Base-by-base conservation (phyloP, 1,140 invertebrate genomes). In the Pomphorhynchus laevis region DNA sequence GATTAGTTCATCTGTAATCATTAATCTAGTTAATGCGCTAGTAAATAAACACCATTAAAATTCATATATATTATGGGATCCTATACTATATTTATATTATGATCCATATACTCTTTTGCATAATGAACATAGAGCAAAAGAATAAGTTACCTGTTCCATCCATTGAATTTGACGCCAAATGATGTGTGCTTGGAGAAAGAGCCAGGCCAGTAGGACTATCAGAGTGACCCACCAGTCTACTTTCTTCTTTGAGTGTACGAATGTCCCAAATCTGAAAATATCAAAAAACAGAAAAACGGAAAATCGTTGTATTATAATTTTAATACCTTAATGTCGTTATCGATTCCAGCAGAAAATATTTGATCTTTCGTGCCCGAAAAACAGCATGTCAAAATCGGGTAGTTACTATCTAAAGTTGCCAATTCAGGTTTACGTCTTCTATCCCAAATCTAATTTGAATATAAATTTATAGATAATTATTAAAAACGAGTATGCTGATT, bases 281-380 rank as follows among this genome's bases (percentile, higher is more conserved):
- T 18, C 9, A 39, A 16, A 2, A 1, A 31, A 39, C n/a, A 31
- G 5, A 11, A n/a, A 29, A n/a, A 16, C n/a, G n/a, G n/a, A n/a
- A n/a, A n/a, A n/a, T n/a, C n/a, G n/a, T n/a, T n/a, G n/a, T n/a
- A n/a, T n/a, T n/a, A n/a, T n/a, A n/a, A 33, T 46, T 38, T 48
- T 48, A n/a, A n/a, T n/a, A 67, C 72, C 65, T 93, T 93, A 4
- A 95, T 68, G 41, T 84, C 72, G 59, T 98, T 98, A 54, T 98
- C 89, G 35, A 98, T 75, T 4, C 89, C 86, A 27, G 71, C 79
- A 34, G 71, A 70, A 62, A 71, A 58, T 25, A 71, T 56, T 58
- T 84, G 76, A 52, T 95, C 82, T 0, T 76, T 68, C 6, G 76
- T 86, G 49, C 93, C 84, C 54, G 79, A 86, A 53, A 95, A 95